Evolutionary conservation across 1,140 invertebrate species (phyloP), one percentile per base, ranked within the genome.

Genomic region (Drosophila kepulauana): DNA sequence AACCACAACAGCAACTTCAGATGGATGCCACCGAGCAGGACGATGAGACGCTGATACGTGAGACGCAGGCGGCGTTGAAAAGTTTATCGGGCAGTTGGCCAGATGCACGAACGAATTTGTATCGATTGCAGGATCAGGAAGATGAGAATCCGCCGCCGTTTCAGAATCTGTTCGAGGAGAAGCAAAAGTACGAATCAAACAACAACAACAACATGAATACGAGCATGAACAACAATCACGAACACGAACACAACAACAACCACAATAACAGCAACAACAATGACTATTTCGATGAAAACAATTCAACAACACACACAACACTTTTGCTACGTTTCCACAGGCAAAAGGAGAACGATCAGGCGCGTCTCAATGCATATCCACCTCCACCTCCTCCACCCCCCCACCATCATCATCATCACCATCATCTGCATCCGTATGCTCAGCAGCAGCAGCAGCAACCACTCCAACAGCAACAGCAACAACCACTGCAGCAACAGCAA

Each of bases 91-190:
- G 96, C 3, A 96, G 95, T 84, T 97, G 96, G 96, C 94, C 95
- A 0, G 93, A 93, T 41, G 95, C 95, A 1, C 92, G 95, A 15
- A 94, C 94, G 10, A 94, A 94, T 13, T 91, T 94, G 11, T 96
- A 96, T 73, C 94, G 94, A 25, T 93, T 94, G 41, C 94, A 94
- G n/a, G 95, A 95, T 69, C 94, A 94, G 43, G 95, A 94, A 43
- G 95, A 87, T 28, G 96, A 97, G 63, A 96, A 97, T 68, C 95
- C 95, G 56, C 96, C 96, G 1, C 96, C 96, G 1, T 97, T 97
- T 79, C 97, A 97, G 81, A 97, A 97, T 91, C 93, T 97, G 1
- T 97, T 97, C 79, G 96, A 97, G 78, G 97, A 97, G 81, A 97
- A 97, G 87, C 95, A 96, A 80, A 92, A 92, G 89, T 92, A 92